These are phyloP conservation scores for Apogon hyalosoma DNA, from an alignment of 2,797 vertebrate genomes.

Conservation along the genomic window DNA sequence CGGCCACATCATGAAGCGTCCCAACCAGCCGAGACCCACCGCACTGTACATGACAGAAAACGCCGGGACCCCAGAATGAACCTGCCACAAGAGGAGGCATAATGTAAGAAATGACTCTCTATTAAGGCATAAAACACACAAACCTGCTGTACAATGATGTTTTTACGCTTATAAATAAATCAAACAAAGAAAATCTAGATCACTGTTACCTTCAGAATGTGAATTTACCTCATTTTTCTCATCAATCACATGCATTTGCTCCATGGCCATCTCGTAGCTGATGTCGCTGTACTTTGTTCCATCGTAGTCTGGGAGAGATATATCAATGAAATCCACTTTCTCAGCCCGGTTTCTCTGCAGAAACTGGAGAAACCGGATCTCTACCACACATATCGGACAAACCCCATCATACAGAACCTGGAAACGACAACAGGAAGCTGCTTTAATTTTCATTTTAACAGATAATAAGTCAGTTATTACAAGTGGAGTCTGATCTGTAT, in stretches of 20 bases:
- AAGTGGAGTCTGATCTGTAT: too few species aligned
- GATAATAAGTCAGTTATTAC: too few species aligned
- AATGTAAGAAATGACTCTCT: too few species aligned
- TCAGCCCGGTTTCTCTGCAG: conserved; percentile 60
- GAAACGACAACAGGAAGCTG: background rate
- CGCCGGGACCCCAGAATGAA: conserved; percentile 74
- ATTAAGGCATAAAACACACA: background rate
- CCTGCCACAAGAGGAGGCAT: conserved; percentile 45
- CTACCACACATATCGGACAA: conserved; percentile 78
- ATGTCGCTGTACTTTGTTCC: conserved; percentile 62
- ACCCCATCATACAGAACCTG: conserved; percentile 80
- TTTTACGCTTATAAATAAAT: background rate
- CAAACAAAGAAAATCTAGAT: background rate
- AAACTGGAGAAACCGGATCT: conserved; percentile 76
- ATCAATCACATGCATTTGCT: conserved; percentile 82
- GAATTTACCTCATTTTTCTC: conserved; percentile 64
- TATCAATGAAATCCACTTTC: conserved; percentile 74
- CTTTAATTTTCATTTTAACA: too few species aligned
- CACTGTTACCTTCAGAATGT: background rate
- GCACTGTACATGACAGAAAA: conserved; percentile 79
- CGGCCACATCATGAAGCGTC: conserved; percentile 69
- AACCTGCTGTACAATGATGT: background rate
- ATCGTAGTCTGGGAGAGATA: conserved; percentile 69
- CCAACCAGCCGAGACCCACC: conserved; percentile 74
- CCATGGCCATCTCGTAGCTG: conserved; percentile 79